Conservation (phyloP, 2,797 vertebrate species). For the Macroramphosus scolopax region DNA sequence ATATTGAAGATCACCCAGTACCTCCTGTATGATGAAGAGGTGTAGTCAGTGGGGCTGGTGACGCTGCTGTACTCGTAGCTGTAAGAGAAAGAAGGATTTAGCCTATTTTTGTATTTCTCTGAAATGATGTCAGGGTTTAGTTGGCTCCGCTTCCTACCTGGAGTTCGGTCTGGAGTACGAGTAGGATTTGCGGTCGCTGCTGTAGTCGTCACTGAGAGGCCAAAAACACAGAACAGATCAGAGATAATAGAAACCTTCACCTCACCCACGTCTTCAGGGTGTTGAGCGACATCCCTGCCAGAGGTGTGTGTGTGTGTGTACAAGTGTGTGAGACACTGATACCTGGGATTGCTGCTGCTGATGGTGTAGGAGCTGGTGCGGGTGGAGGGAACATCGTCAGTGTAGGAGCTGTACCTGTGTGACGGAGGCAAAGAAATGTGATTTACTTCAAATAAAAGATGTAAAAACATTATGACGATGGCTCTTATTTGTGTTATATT, state of each 20-base stretch:
- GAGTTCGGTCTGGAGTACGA: constrained; percentile 48
- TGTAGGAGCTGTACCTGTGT: constrained; percentile 59
- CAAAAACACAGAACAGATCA: constrained; percentile 37
- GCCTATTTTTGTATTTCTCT: neutral
- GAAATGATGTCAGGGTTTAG: neutral
- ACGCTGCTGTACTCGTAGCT: constrained; percentile 70
- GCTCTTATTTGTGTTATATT: no score
- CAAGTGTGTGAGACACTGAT: no score
- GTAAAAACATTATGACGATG: no score
- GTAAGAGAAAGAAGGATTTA: constrained; percentile 41
- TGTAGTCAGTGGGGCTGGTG: constrained; percentile 64
- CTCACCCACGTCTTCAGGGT: no score
- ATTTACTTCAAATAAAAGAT: neutral
- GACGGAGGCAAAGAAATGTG: constrained; percentile 2
- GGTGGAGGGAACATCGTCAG: constrained; percentile 43
- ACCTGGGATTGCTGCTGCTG: constrained; percentile 57
- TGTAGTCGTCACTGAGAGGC: constrained; percentile 47
- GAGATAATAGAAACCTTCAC: neutral
- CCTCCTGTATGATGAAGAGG: constrained; percentile 70
- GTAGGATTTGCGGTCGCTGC: constrained; percentile 30
- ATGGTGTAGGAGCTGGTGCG: constrained; percentile 52
- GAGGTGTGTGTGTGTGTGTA: no score
- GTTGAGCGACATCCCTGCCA: no score
- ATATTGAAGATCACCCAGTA: constrained; percentile 25
- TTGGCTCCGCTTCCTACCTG: constrained; percentile 49